Evolutionary conservation across 1,140 invertebrate species (phyloP).

Genomic region (Lutraria rhynchaena): DNA sequence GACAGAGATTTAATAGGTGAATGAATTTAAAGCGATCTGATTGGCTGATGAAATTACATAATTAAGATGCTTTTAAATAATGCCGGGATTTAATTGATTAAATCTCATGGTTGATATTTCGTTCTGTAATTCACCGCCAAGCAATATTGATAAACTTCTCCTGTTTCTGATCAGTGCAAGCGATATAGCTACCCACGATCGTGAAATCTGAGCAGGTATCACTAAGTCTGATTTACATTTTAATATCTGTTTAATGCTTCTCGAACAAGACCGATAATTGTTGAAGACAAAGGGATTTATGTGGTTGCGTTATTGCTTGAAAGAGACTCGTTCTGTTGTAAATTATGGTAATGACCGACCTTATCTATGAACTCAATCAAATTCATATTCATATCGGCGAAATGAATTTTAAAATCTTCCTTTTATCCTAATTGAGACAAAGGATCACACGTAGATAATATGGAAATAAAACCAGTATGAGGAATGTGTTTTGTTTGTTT

Average conservation of each 20-base stretch:
- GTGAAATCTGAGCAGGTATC: slow-evolving; percentile 23
- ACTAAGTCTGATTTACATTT: slow-evolving; percentile 37
- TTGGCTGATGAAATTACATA: too few relatives aligned
- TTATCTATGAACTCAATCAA: slow-evolving; percentile 25
- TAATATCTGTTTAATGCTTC: slow-evolving; percentile 42
- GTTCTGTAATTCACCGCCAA: too few relatives aligned
- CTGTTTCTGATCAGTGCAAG: too few relatives aligned
- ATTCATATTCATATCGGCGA: slow-evolving; percentile 33
- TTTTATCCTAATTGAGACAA: slow-evolving; percentile 35
- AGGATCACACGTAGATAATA: slow-evolving; percentile 20
- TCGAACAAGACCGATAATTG: slow-evolving; percentile 33
- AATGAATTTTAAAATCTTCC: slow-evolving; percentile 27
- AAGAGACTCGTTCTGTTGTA: slow-evolving; percentile 23
- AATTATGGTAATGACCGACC: slow-evolving; percentile 41
- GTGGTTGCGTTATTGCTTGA: slow-evolving; percentile 3
- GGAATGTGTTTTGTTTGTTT: too few relatives aligned
- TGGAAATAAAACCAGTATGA: slow-evolving; percentile 8
- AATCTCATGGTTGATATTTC: too few relatives aligned
- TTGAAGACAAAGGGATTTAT: slow-evolving; percentile 44
- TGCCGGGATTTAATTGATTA: too few relatives aligned
- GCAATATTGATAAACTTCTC: too few relatives aligned
- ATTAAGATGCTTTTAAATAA: too few relatives aligned
- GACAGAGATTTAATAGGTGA: too few relatives aligned
- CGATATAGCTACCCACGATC: too few relatives aligned
- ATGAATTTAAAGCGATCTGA: too few relatives aligned